Evolutionary conservation across 2,113 vertebrate genomes (phyloP), one percentile per base, ranked within the genome.

Genomic region (Anser cygnoides): DNA sequence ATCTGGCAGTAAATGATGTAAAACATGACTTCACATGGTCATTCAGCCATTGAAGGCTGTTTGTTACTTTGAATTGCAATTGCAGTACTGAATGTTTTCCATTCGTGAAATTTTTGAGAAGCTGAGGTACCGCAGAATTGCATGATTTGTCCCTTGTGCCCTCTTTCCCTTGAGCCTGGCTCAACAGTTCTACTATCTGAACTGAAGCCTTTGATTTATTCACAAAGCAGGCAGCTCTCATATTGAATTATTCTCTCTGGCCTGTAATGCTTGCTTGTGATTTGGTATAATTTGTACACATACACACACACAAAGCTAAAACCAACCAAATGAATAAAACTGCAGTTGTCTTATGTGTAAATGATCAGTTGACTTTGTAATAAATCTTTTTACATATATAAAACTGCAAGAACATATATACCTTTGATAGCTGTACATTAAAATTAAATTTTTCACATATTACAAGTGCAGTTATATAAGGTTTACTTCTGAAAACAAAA

Each of bases 1-100:
- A 89, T 78, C 55, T 91, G 54, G 62, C 58, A 93, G 66, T 43
- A 95, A 91, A 95, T 75, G 33, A 87, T 58, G 58, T 54, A 91
- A 89, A 93, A 73, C 54, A 62, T 6, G 66, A 70, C 75, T 84
- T 92, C 55, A n/a, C 49, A 39, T 61, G 70, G 74, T 49, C 87
- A 44, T 82, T 91, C 74, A 76, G 58, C 35, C 66, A 76, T 7
- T 54, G 77, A 87, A 82, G 79, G 54, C 39, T 61, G 49, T 33
- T 65, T 33, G 75, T 67, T 84, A 70, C 76, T 87, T 84, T 72
- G 55, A 71, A 78, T 71, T 58, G 35, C 43, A 94, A 54, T 46
- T 82, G 49, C 44, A 75, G 29, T 43, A 49, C 39, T 67, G 52
- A 79, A 10, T 37, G 73, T 44, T 89, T 92, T 77, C 31, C 8